Evolutionary conservation across 2,888 invertebrate species (phyloP).

Genomic region (Elysia crispata): DNA sequence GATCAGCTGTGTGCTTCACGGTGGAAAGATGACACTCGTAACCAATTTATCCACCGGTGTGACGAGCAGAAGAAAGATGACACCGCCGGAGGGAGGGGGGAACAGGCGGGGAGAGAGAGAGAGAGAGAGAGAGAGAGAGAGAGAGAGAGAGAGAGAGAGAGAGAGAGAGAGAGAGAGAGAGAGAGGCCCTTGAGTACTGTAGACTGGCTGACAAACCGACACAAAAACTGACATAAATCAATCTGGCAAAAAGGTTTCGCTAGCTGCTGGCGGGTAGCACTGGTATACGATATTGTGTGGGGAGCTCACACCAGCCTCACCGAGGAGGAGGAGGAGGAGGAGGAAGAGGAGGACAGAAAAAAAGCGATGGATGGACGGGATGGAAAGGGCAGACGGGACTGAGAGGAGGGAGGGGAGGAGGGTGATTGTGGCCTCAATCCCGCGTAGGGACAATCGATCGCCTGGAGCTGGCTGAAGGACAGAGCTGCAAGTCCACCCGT

Average conservation of each 20-base stretch:
- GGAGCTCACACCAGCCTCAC: not conserved
- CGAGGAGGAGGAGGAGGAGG: not conserved
- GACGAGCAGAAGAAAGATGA: not conserved
- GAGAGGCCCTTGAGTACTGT: too few species aligned
- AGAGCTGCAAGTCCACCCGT: too few species aligned
- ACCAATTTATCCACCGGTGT: too few species aligned
- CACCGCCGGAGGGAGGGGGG: not conserved
- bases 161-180: not conserved
- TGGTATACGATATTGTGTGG: too few species aligned
- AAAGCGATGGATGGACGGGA: slow-evolving; percentile 12
- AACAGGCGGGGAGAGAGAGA: not conserved
- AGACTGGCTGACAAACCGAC: too few species aligned
- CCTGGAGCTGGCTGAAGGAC: too few species aligned
- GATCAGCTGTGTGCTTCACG: too few species aligned
- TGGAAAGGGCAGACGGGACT: not conserved
- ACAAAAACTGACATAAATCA: too few species aligned
- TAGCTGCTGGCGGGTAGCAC: too few species aligned
- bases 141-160: slow-evolving; percentile 11
- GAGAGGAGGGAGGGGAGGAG: slow-evolving; percentile 1
- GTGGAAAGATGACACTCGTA: too few species aligned
- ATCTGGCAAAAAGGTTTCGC: too few species aligned
- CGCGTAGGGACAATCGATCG: too few species aligned
- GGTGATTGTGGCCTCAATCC: not conserved
- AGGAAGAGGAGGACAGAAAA: not conserved
- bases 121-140: slow-evolving; percentile 20